Percentiles rank a stretch among this genome's conserved stretches.
These are phyloP conservation scores for Bicyclus anynana DNA, from an alignment of 1,140 invertebrate species.

Conservation along the genomic window DNA sequence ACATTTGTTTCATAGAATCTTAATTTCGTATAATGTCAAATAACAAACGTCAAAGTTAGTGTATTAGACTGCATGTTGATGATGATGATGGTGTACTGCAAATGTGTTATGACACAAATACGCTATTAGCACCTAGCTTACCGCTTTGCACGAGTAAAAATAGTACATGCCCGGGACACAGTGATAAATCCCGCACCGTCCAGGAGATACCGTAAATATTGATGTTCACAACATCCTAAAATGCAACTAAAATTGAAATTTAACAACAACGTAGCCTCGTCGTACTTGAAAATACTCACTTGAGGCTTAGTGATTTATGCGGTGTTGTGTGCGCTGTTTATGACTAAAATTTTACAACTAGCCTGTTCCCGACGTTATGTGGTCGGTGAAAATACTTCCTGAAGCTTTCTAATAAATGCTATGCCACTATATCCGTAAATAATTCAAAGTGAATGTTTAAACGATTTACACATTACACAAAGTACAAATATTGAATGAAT, in stretches of 20 bases:
- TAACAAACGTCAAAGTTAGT: too few species aligned
- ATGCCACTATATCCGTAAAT: neutral
- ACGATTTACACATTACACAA: neutral
- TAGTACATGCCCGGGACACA: neutral
- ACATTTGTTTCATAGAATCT: too few species aligned
- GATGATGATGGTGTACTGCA: too few species aligned
- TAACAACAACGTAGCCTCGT: neutral
- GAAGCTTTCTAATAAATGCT: conserved; percentile 14
- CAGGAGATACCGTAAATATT: conserved; percentile 13
- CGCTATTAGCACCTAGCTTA: neutral
- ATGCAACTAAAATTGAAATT: conserved; percentile 2
- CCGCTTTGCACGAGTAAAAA: neutral
- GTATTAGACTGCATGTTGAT: too few species aligned
- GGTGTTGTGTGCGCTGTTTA: neutral
- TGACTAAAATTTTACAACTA: neutral
- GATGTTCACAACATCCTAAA: neutral
- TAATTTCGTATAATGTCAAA: too few species aligned
- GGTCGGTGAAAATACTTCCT: neutral
- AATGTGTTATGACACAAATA: neutral
- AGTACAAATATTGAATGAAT: too few species aligned
- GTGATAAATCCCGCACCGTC: conserved; percentile 12
- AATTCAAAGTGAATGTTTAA: neutral
- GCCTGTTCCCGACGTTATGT: neutral
- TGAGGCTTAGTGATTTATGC: conserved; percentile 8
- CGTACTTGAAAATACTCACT: conserved; percentile 16